Evolutionary conservation across 1,140 invertebrate genomes (phyloP), one percentile per base, ranked within the genome.

Genomic region (Drosophila mauritiana): DNA sequence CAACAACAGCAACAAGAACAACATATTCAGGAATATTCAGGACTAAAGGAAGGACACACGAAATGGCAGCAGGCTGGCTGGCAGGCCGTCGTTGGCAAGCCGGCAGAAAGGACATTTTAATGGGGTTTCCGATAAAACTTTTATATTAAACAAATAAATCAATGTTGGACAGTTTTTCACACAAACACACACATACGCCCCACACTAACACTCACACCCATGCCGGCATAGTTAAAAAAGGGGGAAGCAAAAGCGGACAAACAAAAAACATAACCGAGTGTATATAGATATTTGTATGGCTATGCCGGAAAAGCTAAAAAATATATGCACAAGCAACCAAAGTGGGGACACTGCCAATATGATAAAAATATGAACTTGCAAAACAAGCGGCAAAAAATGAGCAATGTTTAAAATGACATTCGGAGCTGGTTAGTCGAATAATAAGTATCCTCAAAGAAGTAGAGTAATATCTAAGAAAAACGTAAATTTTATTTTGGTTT

Each of bases 71-170:
- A 64, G 37, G 62, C 56, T 62, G 61, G 52, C 43, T n/a, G 61
- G 70, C 73, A 39, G 73, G 73, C 61, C 64, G 61, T 65, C 40
- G 54, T 59, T 83, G 83, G 79, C 83, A 86, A 86, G 83, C 83
- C 88, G 84, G 85, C 84, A 89, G 84, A 89, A 89, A 89, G 84
- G 84, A 89, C 84, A 89, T 91, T 90, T 91, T 91, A 91, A 90
- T 91, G 88, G 88, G 77, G 89, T 84, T 91, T 84, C 73, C 83
- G 88, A 90, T 91, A 91, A 91, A 88, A 88, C 80, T 91, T 91
- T 91, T 88, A 91, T 88, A 91, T 91, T 91, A 91, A 88, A 84
- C 80, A 91, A 91, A 91, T 91, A 91, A 91, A 91, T 91, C 88
- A 91, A 88, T 88, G 80, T 88, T 84, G 80, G 88, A 78, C 83